Base-by-base conservation (phyloP, 2,797 vertebrate genomes). In the Miopithecus talapoin region DNA sequence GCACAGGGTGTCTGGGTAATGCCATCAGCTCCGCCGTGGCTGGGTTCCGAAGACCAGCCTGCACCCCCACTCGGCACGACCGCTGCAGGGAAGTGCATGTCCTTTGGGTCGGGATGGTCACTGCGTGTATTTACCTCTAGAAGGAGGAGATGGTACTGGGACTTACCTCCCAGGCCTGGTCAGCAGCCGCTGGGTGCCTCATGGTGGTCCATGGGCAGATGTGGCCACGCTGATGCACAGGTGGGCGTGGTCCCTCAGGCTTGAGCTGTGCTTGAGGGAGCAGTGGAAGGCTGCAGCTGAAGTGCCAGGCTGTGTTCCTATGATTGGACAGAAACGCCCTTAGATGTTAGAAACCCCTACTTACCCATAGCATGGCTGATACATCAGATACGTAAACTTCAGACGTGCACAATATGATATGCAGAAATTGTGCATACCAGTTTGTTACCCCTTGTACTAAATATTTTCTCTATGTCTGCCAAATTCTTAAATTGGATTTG, bases 351-450 rank as follows among this genome's bases (percentile, higher is more conserved):
- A 22, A 36, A 61, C 6, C 13, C 41, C 28, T 19, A 0, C 9
- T 6, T 16, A 2, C 12, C 5, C 2, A 8, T 14, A 28, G 8
- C 8, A 1, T 4, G 21, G 88, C 64, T 28, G 64, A 19, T 22
- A 17, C 28, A 30, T 14, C 55, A 41, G 8, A 22, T 19, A 19
- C 0, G 1, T 48, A 8, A 19, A 1, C 6, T 9, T 1, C 24
- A 22, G 22, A 6, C 2, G 17, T 4, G 24, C 41, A 43, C 17
- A 53, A 10, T 14, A 64, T 33, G 3, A 64, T 64, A 16, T 4
- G 30, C 48, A 43, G 22, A 83, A 9, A 2, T 6, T 2, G 5
- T 24, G 12, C 50, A 1, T 13, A 0, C 4, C 2, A 26, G 24
- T 70, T 83, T 30, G 36, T 50, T 13, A 3, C 2, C 8, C 1